Percentiles rank a stretch among this genome's conserved stretches.
These are phyloP conservation scores for Narcine bancroftii DNA, from an alignment of 2,113 vertebrate species.

Conservation along the genomic window DNA sequence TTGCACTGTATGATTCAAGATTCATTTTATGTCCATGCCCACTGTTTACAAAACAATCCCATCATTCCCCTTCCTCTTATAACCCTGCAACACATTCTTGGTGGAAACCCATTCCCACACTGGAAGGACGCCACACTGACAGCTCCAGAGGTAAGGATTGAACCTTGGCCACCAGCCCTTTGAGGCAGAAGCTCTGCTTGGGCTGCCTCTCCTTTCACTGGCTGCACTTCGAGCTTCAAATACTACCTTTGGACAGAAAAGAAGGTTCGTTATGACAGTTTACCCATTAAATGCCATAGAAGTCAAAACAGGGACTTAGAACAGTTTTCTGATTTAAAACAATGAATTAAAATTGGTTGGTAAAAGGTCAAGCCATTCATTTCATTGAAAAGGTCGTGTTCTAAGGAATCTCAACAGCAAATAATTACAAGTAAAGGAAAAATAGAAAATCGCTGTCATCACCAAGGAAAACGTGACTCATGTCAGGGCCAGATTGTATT, in stretches of 20 bases:
- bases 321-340: constrained; percentile 31
- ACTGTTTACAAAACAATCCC: too few species aligned
- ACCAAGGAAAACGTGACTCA: background rate
- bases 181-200: too few species aligned
- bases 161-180: too few species aligned
- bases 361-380: constrained; percentile 18
- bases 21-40: too few species aligned
- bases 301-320: background rate
- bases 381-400: constrained; percentile 20
- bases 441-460: background rate
- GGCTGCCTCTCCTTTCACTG: background rate
- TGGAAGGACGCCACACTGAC: too few species aligned
- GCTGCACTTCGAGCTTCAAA: background rate
- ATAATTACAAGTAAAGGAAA: constrained; percentile 7
- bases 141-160: too few species aligned
- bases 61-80: too few species aligned
- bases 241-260: background rate
- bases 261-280: background rate
- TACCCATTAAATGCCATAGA: background rate
- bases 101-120: too few species aligned
- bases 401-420: constrained; percentile 31
- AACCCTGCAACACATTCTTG: too few species aligned
- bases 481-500: background rate
- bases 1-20: too few species aligned
- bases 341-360: background rate